Evolutionary conservation across 2,113 vertebrate species (phyloP).

Genomic region (Brevimyrus niger): DNA sequence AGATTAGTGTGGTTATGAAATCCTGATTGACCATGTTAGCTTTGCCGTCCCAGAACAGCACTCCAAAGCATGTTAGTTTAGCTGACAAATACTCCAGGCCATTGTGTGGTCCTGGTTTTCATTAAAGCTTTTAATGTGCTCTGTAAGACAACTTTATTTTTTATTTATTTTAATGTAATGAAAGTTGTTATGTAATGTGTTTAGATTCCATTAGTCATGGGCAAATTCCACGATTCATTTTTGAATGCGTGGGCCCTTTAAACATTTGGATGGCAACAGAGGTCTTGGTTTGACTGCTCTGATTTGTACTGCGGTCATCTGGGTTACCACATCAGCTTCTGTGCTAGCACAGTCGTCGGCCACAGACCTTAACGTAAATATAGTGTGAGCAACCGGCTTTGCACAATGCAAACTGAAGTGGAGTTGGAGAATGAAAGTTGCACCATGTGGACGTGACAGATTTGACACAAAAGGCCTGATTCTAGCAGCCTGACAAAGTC

Average conservation of each 20-base stretch:
- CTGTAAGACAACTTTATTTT: background rate
- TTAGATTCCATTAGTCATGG: background rate
- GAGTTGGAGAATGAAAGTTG: slow-evolving; percentile 4
- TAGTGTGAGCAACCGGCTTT: background rate
- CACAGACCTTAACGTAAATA: background rate
- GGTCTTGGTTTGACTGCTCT: background rate
- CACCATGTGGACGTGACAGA: background rate
- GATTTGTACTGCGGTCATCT: background rate
- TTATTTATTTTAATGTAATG: background rate
- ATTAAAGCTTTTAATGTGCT: background rate
- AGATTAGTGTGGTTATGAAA: background rate
- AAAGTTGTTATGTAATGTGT: background rate
- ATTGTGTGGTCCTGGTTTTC: background rate
- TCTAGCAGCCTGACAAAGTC: background rate
- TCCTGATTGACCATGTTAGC: background rate
- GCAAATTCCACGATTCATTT: background rate
- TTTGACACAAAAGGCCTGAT: slow-evolving; percentile 34
- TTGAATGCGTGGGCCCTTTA: background rate
- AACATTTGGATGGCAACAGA: background rate
- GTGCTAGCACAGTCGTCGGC: background rate
- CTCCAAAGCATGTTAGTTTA: background rate
- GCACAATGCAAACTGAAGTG: slow-evolving; percentile 13
- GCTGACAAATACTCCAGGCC: background rate
- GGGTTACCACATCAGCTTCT: background rate
- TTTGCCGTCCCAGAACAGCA: background rate